These are phyloP conservation scores for Amazona guildingii DNA, from an alignment of 2,113 vertebrate genomes.

Conservation along the genomic window DNA sequence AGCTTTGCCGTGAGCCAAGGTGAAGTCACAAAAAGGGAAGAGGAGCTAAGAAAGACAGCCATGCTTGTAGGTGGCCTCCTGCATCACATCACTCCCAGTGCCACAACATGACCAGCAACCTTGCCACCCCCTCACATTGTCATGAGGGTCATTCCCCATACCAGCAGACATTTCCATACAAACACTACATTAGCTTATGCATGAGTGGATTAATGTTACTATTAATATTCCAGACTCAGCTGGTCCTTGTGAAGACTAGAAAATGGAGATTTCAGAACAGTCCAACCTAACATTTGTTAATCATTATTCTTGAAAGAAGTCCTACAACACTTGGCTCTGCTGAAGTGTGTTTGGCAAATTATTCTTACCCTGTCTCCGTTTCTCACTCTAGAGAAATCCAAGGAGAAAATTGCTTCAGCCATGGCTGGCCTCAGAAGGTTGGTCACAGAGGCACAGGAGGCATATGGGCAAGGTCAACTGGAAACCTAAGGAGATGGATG, in stretches of 20 bases:
- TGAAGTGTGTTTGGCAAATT: not conserved
- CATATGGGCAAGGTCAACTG: not conserved
- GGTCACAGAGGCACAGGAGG: not conserved
- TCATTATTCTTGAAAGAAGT: not conserved
- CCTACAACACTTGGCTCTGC: not conserved
- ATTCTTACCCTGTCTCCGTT: not conserved
- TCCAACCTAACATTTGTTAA: not conserved
- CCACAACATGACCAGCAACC: accelerated
- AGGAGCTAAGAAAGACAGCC: not conserved
- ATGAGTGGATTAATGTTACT: not conserved
- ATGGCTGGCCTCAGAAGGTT: not conserved
- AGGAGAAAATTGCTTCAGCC: not conserved
- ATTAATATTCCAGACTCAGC: constrained; percentile 9
- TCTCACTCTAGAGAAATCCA: not conserved
- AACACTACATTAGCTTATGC: not conserved
- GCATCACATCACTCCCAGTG: not conserved
- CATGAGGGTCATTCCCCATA: not conserved
- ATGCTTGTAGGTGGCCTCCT: not conserved
- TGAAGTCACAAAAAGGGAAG: not conserved
- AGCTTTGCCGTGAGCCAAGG: not conserved
- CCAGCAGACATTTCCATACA: not conserved
- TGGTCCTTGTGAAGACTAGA: not conserved
- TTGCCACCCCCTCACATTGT: not conserved
- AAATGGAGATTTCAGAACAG: not conserved
- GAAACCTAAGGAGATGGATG: not conserved